Conservation (phyloP, 1,140 invertebrate species). For the Bombus soroeensis region DNA sequence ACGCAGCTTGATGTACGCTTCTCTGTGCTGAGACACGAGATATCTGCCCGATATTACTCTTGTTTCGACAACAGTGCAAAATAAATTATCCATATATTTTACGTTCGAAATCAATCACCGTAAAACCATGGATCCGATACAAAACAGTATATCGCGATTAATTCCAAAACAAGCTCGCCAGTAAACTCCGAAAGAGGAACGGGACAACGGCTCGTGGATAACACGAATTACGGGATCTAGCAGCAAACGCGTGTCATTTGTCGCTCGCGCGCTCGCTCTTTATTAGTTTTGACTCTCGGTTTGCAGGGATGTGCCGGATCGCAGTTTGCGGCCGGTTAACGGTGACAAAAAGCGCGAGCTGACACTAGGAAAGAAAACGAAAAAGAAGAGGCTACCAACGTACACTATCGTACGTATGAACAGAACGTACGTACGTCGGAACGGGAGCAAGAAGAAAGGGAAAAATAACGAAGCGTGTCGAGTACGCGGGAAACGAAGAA, state of each 20-base stretch:
- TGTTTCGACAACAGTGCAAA: not conserved
- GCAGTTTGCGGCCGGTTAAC: constrained; percentile 36
- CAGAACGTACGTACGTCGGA: not conserved
- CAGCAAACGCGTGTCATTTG: not conserved
- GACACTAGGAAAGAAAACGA: constrained; percentile 8
- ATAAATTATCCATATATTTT: not conserved
- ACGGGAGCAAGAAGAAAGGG: constrained; percentile 14
- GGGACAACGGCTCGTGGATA: not conserved
- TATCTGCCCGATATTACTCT: not conserved
- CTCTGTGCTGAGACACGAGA: not conserved
- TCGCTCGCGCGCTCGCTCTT: not conserved
- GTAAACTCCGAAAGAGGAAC: not conserved
- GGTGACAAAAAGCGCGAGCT: constrained; percentile 54
- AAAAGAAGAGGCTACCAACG: not conserved
- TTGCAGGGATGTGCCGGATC: not conserved
- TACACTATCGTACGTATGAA: not conserved
- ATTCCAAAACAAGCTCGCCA: not conserved
- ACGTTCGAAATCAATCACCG: not conserved
- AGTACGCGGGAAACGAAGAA: constrained; percentile 26
- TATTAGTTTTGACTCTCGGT: constrained; percentile 31
- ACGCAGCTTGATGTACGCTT: no score
- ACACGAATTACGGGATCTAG: constrained; percentile 13
- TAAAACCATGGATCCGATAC: not conserved
- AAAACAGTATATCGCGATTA: not conserved
- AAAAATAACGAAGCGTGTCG: constrained; percentile 57